phyloP scores from a whole-genome alignment of 2,888 invertebrate genomes.

The Lasius fuliginosus region DNA sequence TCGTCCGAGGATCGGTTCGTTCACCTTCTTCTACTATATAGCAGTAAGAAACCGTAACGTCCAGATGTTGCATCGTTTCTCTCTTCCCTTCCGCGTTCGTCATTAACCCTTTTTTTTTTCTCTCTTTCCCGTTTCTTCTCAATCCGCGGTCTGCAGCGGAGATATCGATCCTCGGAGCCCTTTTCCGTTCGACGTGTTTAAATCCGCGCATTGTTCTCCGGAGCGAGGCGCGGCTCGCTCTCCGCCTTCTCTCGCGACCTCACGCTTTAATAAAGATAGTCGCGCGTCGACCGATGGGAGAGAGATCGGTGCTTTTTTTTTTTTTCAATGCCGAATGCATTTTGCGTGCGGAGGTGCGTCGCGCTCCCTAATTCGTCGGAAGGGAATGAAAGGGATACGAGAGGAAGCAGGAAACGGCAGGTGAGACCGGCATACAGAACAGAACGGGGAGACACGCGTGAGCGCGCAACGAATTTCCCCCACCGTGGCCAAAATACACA shows the following conservation, averaged over 20 bases:
- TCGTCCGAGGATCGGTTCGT: slow-evolving; percentile 65
- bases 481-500: not conserved
- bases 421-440: slow-evolving; percentile 70
- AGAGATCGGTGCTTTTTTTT: not conserved
- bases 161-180: slow-evolving; percentile 43
- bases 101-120: slow-evolving; percentile 24
- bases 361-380: slow-evolving; percentile 37
- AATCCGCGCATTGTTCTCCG: slow-evolving; percentile 37
- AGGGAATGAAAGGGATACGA: slow-evolving; percentile 62
- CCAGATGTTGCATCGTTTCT: slow-evolving; percentile 61
- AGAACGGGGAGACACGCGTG: slow-evolving; percentile 72
- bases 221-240: slow-evolving; percentile 18
- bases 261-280: not conserved
- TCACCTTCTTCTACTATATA: slow-evolving; percentile 66
- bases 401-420: slow-evolving; percentile 76
- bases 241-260: slow-evolving; percentile 2
- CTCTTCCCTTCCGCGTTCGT: not conserved
- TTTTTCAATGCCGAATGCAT: slow-evolving; percentile 13
- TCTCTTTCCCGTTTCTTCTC: not conserved
- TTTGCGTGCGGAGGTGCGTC: slow-evolving; percentile 28
- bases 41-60: slow-evolving; percentile 59
- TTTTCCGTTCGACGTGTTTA: not conserved
- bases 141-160: not conserved
- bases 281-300: not conserved
- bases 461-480: slow-evolving; percentile 62